Percentiles rank a stretch among this genome's conserved stretches.
These are phyloP conservation scores for Thelohanellus kitauei DNA, from an alignment of 30 jellyfish, hydroid and myxozoan species.

Conservation along the genomic window DNA sequence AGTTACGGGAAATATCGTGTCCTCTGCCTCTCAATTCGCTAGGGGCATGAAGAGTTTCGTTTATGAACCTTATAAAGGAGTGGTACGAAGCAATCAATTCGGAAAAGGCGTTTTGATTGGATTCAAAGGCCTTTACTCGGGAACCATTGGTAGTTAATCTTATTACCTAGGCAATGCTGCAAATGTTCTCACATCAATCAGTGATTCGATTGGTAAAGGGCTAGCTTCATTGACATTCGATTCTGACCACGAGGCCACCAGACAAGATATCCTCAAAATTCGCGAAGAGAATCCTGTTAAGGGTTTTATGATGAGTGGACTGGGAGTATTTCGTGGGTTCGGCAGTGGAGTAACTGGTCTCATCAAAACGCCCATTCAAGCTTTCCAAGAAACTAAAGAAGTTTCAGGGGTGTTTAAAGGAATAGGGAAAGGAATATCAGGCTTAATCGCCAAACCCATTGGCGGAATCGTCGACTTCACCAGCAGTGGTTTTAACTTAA, in stretches of 20 bases:
- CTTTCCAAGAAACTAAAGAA: background rate
- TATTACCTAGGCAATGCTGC: too few relatives aligned
- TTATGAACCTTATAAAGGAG: background rate
- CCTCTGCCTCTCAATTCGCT: background rate
- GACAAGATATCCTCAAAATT: background rate
- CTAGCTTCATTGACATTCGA: background rate
- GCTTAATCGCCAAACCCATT: background rate
- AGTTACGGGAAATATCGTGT: background rate
- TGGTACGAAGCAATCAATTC: background rate
- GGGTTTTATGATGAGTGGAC: background rate
- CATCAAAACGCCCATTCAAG: background rate
- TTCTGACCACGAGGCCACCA: background rate
- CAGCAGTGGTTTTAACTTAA: too few relatives aligned
- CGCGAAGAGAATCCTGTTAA: too few relatives aligned
- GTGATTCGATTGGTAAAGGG: background rate
- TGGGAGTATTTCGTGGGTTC: background rate
- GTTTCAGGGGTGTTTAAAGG: background rate
- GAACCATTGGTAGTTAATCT: background rate
- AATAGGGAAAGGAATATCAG: background rate
- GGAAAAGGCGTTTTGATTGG: background rate
- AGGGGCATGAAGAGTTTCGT: background rate
- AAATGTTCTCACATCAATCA: background rate
- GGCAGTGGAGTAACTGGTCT: background rate
- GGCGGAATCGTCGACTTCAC: conserved; percentile 1
- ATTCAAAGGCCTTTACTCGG: background rate